Conservation (phyloP, 2,797 vertebrate genomes). For the Anomalospiza imberbis region DNA sequence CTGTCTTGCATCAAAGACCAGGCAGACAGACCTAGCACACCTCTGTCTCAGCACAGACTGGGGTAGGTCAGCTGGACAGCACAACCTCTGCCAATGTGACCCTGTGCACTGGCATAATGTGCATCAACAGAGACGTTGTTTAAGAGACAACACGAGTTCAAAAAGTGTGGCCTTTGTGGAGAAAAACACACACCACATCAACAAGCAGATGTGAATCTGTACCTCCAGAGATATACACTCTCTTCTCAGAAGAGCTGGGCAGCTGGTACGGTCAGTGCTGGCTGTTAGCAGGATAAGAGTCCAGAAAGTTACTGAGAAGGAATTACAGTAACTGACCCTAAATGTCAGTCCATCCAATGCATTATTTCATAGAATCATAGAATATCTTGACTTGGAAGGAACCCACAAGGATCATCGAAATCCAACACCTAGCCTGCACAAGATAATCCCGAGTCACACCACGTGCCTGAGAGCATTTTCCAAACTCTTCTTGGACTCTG, state of each 20-base stretch:
- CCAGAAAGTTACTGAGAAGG: neutral
- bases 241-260: neutral
- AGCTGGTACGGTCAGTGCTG: fast-evolving
- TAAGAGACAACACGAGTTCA: neutral
- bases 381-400: neutral
- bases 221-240: neutral
- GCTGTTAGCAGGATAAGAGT: neutral
- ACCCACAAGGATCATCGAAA: neutral
- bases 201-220: neutral
- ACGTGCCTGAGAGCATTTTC: neutral
- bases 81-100: neutral
- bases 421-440: neutral
- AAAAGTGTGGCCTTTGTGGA: neutral
- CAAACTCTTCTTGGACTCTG: neutral
- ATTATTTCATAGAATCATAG: neutral
- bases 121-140: fast-evolving
- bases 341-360: neutral
- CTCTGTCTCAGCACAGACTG: neutral
- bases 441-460: neutral
- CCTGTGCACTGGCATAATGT: fast-evolving
- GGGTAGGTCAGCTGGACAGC: neutral
- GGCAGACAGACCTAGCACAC: neutral
- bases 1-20: neutral
- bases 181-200: neutral
- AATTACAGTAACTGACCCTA: neutral